These are phyloP conservation scores for Archips xylosteana DNA, from an alignment of 2,888 invertebrate genomes.

Conservation along the genomic window DNA sequence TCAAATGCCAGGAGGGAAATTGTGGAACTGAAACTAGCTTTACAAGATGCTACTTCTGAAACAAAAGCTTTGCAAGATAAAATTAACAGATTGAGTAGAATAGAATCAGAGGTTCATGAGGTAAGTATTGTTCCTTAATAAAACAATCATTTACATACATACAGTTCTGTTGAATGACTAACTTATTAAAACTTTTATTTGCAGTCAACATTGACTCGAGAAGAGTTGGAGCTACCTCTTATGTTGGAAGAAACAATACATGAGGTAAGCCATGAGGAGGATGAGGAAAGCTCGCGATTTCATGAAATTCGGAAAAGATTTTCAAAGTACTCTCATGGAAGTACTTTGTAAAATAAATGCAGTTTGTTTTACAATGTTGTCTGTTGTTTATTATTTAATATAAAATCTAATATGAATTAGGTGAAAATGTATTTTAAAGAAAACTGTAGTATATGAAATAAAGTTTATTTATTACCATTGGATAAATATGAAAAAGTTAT, in stretches of 20 bases:
- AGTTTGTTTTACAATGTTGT: constrained; percentile 24
- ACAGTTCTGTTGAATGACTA: background rate
- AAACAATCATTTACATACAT: background rate
- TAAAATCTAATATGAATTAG: constrained; percentile 34
- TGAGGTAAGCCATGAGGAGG: constrained; percentile 76
- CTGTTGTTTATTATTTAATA: constrained; percentile 28
- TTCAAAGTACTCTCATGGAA: constrained; percentile 70
- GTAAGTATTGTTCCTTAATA: constrained; percentile 49
- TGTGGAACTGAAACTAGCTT: constrained; percentile 86
- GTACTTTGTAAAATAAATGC: constrained; percentile 61
- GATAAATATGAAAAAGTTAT: constrained; percentile 61
- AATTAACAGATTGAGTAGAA: constrained; percentile 67
- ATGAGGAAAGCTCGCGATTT: constrained; percentile 67
- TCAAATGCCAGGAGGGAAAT: constrained; percentile 89
- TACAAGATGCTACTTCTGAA: constrained; percentile 88
- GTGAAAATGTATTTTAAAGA: constrained; percentile 42
- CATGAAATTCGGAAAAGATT: constrained; percentile 61
- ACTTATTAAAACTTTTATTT: constrained; percentile 47
- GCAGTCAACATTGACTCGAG: constrained; percentile 64
- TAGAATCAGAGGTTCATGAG: constrained; percentile 66
- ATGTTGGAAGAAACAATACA: constrained; percentile 73
- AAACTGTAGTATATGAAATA: constrained; percentile 53
- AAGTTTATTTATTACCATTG: constrained; percentile 64
- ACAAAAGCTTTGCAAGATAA: constrained; percentile 84
- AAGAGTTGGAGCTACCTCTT: constrained; percentile 69